Percentiles rank a stretch among this genome's conserved stretches.
Conservation (phyloP, 2,888 invertebrate genomes). For the Strigamia maritima region DNA sequence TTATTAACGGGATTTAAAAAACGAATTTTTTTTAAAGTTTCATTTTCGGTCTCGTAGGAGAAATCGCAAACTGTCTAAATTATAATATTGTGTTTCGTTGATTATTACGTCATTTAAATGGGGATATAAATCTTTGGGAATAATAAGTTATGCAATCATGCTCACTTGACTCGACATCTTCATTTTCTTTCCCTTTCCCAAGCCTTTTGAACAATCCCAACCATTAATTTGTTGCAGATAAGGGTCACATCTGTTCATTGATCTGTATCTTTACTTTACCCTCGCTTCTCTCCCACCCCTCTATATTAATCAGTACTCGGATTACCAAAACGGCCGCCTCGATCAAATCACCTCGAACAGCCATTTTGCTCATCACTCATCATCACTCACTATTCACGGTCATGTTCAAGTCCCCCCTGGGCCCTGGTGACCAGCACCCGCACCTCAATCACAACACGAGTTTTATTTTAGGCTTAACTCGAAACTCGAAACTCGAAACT, state of each 20-base stretch:
- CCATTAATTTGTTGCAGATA: constrained; percentile 13
- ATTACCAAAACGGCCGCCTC: constrained; percentile 13
- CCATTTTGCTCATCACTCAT: constrained; percentile 16
- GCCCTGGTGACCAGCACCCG: background rate
- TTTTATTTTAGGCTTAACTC: constrained; percentile 12
- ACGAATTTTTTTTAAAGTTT: too few species aligned
- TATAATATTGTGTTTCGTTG: too few species aligned
- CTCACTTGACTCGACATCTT: background rate
- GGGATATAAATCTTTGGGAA: too few species aligned
- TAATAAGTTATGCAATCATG: background rate
- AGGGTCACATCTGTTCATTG: constrained; percentile 27
- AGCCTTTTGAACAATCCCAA: constrained; percentile 14
- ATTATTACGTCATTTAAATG: too few species aligned
- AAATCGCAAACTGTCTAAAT: too few species aligned
- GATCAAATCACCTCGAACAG: background rate
- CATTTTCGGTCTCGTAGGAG: too few species aligned
- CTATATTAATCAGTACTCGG: constrained; percentile 17
- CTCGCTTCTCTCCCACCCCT: background rate
- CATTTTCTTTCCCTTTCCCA: constrained; percentile 5
- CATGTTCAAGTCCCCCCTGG: background rate
- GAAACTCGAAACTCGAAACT: background rate
- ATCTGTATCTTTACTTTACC: constrained; percentile 29
- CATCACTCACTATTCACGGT: constrained; percentile 6
- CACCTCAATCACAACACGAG: background rate
- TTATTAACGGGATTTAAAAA: too few species aligned